Percentiles rank a stretch among this genome's conserved stretches.
Conservation (phyloP, 2,888 invertebrate genomes). For the Venustoraphidia nigricollis region DNA sequence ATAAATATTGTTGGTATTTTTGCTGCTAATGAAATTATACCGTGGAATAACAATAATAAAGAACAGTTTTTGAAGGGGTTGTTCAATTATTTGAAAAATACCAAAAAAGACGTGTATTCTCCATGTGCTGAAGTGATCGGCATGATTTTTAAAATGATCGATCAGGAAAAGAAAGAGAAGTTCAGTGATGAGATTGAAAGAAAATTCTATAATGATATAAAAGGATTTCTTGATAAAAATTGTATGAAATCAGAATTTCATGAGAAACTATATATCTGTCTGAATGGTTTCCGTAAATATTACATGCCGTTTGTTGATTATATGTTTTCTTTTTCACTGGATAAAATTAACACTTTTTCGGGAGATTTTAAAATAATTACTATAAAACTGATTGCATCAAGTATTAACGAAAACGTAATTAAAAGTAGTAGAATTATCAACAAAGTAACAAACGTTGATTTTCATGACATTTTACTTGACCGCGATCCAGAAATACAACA, state of each 20-base stretch:
- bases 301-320: neutral
- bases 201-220: neutral
- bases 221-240: neutral
- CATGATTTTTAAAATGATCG: conserved; percentile 25
- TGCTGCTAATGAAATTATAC: conserved; percentile 22
- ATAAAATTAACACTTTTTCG: neutral
- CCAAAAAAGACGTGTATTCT: conserved; percentile 21
- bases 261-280: conserved; percentile 4
- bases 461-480: neutral
- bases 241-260: conserved; percentile 1
- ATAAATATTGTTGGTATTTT: conserved; percentile 27
- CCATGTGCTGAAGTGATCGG: conserved; percentile 31
- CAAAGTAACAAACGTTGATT: neutral
- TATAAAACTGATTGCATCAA: neutral
- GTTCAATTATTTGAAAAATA: conserved; percentile 15
- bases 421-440: neutral
- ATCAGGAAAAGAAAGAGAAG: neutral
- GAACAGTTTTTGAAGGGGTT: conserved; percentile 15
- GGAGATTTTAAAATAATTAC: conserved; percentile 1
- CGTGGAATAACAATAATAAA: conserved; percentile 21
- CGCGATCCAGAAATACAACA: neutral
- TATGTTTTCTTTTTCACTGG: neutral
- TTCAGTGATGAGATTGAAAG: too few species aligned
- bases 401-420: neutral
- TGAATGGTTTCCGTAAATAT: neutral